These are phyloP conservation scores for Urocynchramus pylzowi DNA, from an alignment of 2,113 vertebrate species.

Conservation along the genomic window DNA sequence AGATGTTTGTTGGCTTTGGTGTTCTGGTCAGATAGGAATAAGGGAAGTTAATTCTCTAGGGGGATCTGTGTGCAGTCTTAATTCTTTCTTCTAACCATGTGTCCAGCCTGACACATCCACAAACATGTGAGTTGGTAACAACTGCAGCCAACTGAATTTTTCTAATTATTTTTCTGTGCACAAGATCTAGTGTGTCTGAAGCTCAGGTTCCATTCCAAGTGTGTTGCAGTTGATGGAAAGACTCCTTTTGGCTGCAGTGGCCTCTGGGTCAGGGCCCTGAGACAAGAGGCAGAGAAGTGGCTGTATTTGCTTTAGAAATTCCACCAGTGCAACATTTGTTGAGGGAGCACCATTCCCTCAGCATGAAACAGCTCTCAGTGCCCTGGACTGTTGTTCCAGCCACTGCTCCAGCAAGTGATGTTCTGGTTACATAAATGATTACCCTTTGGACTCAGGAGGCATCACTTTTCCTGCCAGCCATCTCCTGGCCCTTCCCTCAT, in stretches of 20 bases:
- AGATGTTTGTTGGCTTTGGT: conserved; percentile 14
- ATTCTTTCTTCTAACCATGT: conserved; percentile 28
- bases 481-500: not conserved
- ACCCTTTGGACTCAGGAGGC: not conserved
- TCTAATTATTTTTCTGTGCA: not conserved
- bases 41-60: conserved; percentile 19
- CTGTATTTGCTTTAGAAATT: conserved; percentile 17
- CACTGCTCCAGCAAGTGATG: not conserved
- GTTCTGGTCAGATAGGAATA: conserved; percentile 24
- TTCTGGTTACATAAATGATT: not conserved
- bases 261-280: not conserved
- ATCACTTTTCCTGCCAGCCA: not conserved
- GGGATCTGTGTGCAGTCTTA: not conserved
- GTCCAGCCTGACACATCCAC: conserved; percentile 32
- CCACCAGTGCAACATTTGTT: not conserved
- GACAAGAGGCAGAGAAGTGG: not conserved
- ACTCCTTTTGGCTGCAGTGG: not conserved
- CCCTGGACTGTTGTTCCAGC: not conserved
- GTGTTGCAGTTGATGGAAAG: not conserved
- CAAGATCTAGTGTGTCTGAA: not conserved
- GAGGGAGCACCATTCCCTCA: not conserved
- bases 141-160: conserved; percentile 39
- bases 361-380: not conserved
- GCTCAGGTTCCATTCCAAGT: not conserved
- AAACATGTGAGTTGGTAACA: conserved; percentile 22